phyloP scores from a whole-genome alignment of 2,113 vertebrate species.

The Propithecus coquereli region DNA sequence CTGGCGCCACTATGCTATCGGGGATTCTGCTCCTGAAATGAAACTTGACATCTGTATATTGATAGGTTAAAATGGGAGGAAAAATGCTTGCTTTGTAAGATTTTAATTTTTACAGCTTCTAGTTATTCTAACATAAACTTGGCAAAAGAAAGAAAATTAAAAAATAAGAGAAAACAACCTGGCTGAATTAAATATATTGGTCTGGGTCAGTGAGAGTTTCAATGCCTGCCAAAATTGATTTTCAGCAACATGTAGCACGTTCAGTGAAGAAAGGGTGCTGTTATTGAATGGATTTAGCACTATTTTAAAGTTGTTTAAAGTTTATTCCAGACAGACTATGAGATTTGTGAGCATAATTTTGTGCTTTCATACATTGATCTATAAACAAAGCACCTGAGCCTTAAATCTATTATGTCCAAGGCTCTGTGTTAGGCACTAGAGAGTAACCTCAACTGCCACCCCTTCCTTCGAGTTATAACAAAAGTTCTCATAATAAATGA shows the following conservation, averaged over 20 bases:
- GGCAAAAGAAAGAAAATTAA: background rate
- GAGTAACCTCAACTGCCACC: background rate
- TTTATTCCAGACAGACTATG: background rate
- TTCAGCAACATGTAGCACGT: background rate
- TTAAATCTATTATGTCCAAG: background rate
- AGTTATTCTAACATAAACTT: constrained; percentile 26
- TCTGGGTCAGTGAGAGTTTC: background rate
- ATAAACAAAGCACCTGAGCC: background rate
- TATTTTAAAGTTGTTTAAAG: constrained; percentile 14
- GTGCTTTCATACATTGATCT: background rate
- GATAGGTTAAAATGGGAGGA: background rate
- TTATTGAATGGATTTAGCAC: constrained; percentile 1
- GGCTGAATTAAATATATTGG: background rate
- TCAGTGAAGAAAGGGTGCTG: background rate
- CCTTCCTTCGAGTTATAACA: background rate
- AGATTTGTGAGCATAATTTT: background rate
- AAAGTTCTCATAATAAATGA: background rate
- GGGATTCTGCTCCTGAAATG: constrained; percentile 24
- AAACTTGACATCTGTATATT: background rate
- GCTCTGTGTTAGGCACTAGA: background rate
- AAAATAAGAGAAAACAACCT: background rate
- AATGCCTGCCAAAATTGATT: background rate
- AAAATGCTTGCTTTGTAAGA: background rate
- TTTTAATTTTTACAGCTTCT: constrained; percentile 32
- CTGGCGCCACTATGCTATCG: background rate